Evolutionary conservation across 2,797 vertebrate genomes (phyloP).

Genomic region (Pterois miles): DNA sequence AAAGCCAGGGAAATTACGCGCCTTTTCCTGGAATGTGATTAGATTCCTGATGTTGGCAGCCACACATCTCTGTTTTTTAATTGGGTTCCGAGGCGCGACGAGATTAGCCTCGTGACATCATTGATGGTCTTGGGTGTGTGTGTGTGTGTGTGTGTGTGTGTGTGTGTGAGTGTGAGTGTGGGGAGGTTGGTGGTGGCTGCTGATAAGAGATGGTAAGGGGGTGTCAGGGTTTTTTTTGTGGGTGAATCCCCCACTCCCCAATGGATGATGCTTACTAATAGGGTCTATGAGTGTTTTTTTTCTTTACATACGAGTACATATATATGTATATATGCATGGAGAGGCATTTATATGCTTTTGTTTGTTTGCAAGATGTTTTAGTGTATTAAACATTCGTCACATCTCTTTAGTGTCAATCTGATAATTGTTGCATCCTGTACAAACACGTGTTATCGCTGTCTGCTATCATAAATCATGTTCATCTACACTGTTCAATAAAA

Average conservation of each 20-base stretch:
- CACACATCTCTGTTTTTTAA: conserved; percentile 84
- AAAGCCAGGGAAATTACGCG: conserved; percentile 79
- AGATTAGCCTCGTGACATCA: conserved; percentile 84
- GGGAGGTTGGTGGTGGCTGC: conserved; percentile 72
- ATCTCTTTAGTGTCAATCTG: conserved; percentile 30
- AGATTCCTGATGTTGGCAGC: conserved; percentile 86
- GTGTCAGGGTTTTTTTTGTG: conserved; percentile 55
- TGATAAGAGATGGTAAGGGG: conserved; percentile 76
- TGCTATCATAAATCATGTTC: not conserved
- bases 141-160: conserved; percentile 47
- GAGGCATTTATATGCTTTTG: conserved; percentile 23
- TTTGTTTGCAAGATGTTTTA: conserved; percentile 26
- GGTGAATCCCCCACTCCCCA: conserved; percentile 51
- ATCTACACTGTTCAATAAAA: not conserved
- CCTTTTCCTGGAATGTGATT: conserved; percentile 84
- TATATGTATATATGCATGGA: not conserved
- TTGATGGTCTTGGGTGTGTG: conserved; percentile 71
- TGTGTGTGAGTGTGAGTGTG: conserved; percentile 45
- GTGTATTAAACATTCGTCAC: conserved; percentile 28
- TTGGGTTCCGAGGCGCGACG: conserved; percentile 81
- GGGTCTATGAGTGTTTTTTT: conserved; percentile 23
- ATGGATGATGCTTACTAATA: conserved; percentile 69
- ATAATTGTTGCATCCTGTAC: not conserved
- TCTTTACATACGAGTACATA: conserved; percentile 5
- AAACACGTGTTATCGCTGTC: not conserved